Evolutionary conservation across 2,797 vertebrate genomes (phyloP), one percentile per base, ranked within the genome.

Genomic region (Cryptoblepharus egeriae): DNA sequence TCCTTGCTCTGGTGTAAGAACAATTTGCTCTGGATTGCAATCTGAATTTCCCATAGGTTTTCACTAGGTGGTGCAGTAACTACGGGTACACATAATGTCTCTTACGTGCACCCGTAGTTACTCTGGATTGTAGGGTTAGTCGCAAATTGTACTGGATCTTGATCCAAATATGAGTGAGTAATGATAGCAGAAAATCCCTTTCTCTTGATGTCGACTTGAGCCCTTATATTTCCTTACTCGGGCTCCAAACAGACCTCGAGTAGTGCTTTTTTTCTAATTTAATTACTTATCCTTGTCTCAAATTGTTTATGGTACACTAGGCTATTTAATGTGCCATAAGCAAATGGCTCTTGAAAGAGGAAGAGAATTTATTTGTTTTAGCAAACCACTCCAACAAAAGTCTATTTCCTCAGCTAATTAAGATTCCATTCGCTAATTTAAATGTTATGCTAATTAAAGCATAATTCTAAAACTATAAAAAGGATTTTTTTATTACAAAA

Each of bases 391-490:
- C 91, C 92, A 95, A 94, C 94, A 95, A 96, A 96, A 96, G 94
- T 95, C 94, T 95, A 95, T 95, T 95, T 96, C 95, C 95, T 95
- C 94, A 72, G 82, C 95, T 96, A 95, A 96, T 96, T 96, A 96
- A 95, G 95, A 96, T 95, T 95, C 94, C 92, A 92, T 92, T 95
- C 79, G 20, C 94, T 96, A 96, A 96, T 95, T 96, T 96, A 96
- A 96, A 96, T 95, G 94, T 95, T 96, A 95, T 95, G 95, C 94
- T 96, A 96, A 96, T 96, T 96, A 96, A 96, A 94, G 92, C 93
- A 95, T 95, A 94, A 94, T 95, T 96, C 94, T 88, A 86, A 93
- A 95, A 95, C 93, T 92, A 92, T 93, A 93, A 92, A 94, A 93
- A 91, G 84, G 92, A 81, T 88, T 93, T 90, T 52, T 52, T 84